Evolutionary conservation across 2,797 vertebrate genomes (phyloP).

Genomic region (Sciaenops ocellatus): DNA sequence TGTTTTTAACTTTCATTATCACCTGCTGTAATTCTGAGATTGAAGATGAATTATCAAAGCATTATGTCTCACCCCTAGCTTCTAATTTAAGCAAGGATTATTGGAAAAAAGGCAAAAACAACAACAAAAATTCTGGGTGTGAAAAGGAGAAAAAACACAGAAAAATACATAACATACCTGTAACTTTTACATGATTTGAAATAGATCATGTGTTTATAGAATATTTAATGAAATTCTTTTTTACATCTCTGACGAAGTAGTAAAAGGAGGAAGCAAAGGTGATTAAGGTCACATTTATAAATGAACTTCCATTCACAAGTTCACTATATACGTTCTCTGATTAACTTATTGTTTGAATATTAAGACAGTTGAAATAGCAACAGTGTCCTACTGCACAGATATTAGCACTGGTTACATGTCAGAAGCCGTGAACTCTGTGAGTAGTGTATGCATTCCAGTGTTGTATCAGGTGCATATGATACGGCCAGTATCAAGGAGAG

Average conservation of each 20-base stretch:
- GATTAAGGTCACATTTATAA: no score
- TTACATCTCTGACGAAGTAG: not conserved
- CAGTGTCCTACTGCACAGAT: no score
- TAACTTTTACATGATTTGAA: not conserved
- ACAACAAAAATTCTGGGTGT: not conserved
- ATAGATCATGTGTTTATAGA: not conserved
- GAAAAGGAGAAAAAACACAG: not conserved
- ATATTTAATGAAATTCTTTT: not conserved
- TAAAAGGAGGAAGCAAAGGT: not conserved
- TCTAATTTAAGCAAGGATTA: not conserved
- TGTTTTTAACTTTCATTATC: conserved; percentile 38
- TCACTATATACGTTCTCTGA: no score
- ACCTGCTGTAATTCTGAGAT: conserved; percentile 18
- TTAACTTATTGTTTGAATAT: no score
- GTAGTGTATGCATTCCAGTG: no score
- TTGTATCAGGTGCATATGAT: no score
- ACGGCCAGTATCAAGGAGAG: no score
- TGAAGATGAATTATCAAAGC: conserved; percentile 22
- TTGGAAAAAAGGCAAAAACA: not conserved
- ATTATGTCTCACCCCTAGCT: not conserved
- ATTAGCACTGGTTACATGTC: no score
- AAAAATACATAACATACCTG: not conserved
- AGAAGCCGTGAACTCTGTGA: no score
- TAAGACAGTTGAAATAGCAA: no score
- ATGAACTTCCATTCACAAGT: no score